Percentiles rank a stretch among this genome's conserved stretches.
Conservation (phyloP, 2,888 invertebrate genomes). For the Graphium colonna region DNA sequence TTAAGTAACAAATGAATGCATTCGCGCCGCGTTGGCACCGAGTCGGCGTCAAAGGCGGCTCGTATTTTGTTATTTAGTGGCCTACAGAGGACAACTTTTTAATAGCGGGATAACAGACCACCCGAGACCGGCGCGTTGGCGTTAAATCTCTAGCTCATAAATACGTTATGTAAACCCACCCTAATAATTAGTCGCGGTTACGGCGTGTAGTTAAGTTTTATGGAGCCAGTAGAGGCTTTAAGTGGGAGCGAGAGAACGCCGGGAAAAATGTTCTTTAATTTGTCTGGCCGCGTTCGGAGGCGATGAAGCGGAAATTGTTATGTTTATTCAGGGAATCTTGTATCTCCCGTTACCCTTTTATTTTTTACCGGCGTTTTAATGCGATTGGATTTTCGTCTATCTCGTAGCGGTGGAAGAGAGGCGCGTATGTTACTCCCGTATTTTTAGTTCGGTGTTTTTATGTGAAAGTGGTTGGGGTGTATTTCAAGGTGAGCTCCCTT, state of each 20-base stretch:
- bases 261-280: slow-evolving; percentile 76
- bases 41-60: slow-evolving; percentile 37
- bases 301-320: slow-evolving; percentile 72
- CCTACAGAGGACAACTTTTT: slow-evolving; percentile 76
- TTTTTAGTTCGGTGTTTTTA: slow-evolving; percentile 15
- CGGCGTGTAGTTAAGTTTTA: slow-evolving; percentile 76
- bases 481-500: slow-evolving; percentile 49
- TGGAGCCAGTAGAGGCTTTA: slow-evolving; percentile 57
- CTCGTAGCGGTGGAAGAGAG: slow-evolving; percentile 49
- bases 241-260: slow-evolving; percentile 53
- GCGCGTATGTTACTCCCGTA: slow-evolving; percentile 42
- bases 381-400: slow-evolving; percentile 61
- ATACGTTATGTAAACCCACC: slow-evolving; percentile 79
- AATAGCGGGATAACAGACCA: slow-evolving; percentile 78
- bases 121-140: slow-evolving; percentile 65
- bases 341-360: slow-evolving; percentile 56
- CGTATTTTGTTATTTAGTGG: slow-evolving; percentile 72
- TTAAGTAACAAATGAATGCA: slow-evolving; percentile 22
- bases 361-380: slow-evolving; percentile 60
- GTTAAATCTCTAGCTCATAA: slow-evolving; percentile 78
- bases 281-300: slow-evolving; percentile 60
- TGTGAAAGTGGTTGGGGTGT: slow-evolving; percentile 28
- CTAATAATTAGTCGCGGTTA: slow-evolving; percentile 79
- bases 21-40: slow-evolving; percentile 25
- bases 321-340: slow-evolving; percentile 65